These are phyloP conservation scores for Polypedilum vanderplanki DNA, from an alignment of 1,140 invertebrate species.

Conservation along the genomic window DNA sequence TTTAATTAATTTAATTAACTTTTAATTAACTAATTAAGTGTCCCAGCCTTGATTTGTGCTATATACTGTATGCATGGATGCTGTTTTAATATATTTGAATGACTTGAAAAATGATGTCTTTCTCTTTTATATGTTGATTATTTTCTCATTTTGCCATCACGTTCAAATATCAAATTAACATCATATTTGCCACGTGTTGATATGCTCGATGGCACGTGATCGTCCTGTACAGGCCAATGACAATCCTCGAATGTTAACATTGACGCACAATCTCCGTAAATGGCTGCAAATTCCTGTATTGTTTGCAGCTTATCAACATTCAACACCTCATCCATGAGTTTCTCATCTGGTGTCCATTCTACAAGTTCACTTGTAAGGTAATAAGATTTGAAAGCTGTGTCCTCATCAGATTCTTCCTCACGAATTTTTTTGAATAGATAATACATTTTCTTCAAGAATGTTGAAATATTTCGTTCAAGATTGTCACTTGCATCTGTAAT, in stretches of 20 bases:
- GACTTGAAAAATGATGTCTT: no score
- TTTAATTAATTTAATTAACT: no score
- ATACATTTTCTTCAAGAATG: slow-evolving; percentile 22
- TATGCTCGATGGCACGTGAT: background rate
- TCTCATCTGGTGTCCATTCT: slow-evolving; percentile 20
- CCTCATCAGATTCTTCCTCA: slow-evolving; percentile 10
- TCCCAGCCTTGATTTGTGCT: no score
- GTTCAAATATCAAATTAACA: background rate
- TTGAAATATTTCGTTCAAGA: background rate
- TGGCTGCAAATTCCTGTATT: background rate
- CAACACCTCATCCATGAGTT: background rate
- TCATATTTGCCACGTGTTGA: no score
- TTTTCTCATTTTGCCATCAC: no score
- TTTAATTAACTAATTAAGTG: no score
- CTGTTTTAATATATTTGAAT: no score
- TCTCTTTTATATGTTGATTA: no score
- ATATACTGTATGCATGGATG: no score
- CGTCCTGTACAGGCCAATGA: background rate
- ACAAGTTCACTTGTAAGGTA: background rate
- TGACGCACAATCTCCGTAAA: slow-evolving; percentile 5
- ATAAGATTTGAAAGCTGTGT: slow-evolving; percentile 3
- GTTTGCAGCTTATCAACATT: background rate
- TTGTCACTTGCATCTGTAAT: background rate
- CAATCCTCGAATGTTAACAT: background rate
- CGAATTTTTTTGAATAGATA: slow-evolving; percentile 10